These are phyloP conservation scores for Enteromius radiatus DNA, from an alignment of 2,797 vertebrate species.

Conservation along the genomic window DNA sequence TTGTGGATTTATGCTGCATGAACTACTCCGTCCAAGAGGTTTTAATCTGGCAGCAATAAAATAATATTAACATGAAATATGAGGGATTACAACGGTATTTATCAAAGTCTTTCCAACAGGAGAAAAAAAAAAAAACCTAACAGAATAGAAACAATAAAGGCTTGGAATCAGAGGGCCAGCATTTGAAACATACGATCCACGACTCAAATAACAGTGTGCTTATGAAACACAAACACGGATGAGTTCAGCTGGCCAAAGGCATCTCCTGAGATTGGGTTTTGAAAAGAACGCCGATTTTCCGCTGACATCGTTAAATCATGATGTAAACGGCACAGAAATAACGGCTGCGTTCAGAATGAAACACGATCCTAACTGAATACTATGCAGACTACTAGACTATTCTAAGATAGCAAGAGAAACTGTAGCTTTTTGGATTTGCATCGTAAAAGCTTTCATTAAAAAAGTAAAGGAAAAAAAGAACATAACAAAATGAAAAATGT, in stretches of 20 bases:
- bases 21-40: constrained; percentile 68
- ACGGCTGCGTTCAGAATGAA: not conserved
- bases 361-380: not conserved
- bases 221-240: constrained; percentile 82
- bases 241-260: constrained; percentile 71
- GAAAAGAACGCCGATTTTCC: constrained; percentile 46
- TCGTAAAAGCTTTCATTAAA: not conserved
- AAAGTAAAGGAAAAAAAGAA: not conserved
- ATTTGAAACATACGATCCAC: constrained; percentile 72
- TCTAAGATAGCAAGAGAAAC: not conserved
- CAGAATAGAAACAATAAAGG: constrained; percentile 42
- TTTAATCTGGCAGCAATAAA: constrained; percentile 76
- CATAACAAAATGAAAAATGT: not conserved
- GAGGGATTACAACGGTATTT: constrained; percentile 68
- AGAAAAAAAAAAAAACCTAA: not conserved
- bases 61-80: constrained; percentile 72
- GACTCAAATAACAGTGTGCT: constrained; percentile 74
- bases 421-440: not conserved
- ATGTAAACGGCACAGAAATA: not conserved
- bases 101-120: constrained; percentile 52
- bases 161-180: constrained; percentile 14
- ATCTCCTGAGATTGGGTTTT: constrained; percentile 69
- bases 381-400: not conserved
- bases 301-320: constrained; percentile 9
- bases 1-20: constrained; percentile 70